Evolutionary conservation across 2,797 vertebrate genomes (phyloP).

Genomic region (Heterohyrax brucei): DNA sequence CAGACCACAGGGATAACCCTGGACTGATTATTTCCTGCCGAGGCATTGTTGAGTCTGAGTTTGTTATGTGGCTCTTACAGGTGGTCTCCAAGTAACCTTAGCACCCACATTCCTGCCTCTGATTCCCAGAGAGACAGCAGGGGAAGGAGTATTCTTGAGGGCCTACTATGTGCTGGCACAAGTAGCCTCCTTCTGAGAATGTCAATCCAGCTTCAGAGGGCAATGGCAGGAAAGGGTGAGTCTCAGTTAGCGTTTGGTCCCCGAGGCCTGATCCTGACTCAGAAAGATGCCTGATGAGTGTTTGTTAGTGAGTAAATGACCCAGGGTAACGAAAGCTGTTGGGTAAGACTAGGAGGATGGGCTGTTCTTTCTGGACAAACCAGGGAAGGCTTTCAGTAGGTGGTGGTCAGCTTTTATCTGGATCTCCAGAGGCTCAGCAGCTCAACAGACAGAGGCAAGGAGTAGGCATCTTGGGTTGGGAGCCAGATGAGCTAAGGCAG

Average conservation of each 20-base stretch:
- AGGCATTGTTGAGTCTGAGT: neutral
- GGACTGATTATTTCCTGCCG: neutral
- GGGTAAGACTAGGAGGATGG: neutral
- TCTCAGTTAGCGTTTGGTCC: neutral
- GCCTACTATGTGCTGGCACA: rapidly evolving
- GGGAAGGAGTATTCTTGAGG: neutral
- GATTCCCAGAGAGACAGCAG: neutral
- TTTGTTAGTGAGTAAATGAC: neutral
- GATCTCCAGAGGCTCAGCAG: neutral
- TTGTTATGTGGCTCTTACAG: neutral
- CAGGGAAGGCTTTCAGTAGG: constrained; percentile 5
- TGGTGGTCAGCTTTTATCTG: neutral
- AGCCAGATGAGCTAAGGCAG: neutral
- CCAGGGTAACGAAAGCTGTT: neutral
- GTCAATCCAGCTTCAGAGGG: neutral
- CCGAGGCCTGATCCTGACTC: neutral
- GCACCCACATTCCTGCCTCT: neutral
- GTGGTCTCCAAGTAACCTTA: neutral
- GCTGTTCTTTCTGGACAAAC: neutral
- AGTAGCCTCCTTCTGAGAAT: neutral
- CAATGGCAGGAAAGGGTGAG: neutral
- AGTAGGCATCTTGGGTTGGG: neutral
- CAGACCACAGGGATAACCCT: neutral
- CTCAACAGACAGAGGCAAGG: neutral
- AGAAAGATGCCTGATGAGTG: neutral